Conservation (phyloP, 1,140 invertebrate genomes). For the Zaprionus inermis region DNA sequence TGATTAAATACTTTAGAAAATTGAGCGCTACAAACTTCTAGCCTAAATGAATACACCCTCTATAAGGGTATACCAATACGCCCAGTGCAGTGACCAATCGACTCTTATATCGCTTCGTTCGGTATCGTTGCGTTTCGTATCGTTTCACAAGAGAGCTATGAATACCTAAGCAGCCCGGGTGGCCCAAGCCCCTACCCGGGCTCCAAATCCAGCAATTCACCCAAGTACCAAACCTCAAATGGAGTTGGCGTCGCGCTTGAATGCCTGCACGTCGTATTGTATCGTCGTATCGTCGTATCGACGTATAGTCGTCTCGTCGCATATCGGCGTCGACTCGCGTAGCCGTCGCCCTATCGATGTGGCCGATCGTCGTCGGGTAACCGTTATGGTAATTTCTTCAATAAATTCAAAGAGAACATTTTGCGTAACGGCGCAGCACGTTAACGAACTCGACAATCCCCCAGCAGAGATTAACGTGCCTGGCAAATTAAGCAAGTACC, state of each 20-base stretch:
- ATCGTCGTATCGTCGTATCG: not conserved
- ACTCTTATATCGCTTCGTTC: slow-evolving; percentile 30
- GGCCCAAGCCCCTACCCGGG: slow-evolving; percentile 21
- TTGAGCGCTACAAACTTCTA: not conserved
- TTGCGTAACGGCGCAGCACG: slow-evolving; percentile 68
- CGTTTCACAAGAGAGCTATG: slow-evolving; percentile 54
- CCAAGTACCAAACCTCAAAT: slow-evolving; percentile 18
- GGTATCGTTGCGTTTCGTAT: slow-evolving; percentile 33
- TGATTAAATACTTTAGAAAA: too few relatives aligned
- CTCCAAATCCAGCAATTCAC: slow-evolving; percentile 10
- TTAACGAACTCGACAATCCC: slow-evolving; percentile 61
- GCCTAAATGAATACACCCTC: not conserved
- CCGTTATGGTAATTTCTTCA: slow-evolving; percentile 79
- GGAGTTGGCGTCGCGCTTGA: slow-evolving; percentile 58
- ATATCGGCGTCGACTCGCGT: slow-evolving; percentile 25
- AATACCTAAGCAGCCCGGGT: slow-evolving; percentile 48
- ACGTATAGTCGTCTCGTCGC: not conserved
- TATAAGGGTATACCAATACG: not conserved
- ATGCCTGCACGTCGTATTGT: slow-evolving; percentile 63
- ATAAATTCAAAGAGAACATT: slow-evolving; percentile 75
- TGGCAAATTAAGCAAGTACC: slow-evolving; percentile 61
- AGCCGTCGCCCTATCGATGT: slow-evolving; percentile 10
- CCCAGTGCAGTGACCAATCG: slow-evolving; percentile 72
- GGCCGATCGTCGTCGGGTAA: slow-evolving; percentile 44
- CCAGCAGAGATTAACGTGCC: slow-evolving; percentile 49